These are phyloP conservation scores for Strix aluco DNA, from an alignment of 2,113 vertebrate species.

Conservation along the genomic window DNA sequence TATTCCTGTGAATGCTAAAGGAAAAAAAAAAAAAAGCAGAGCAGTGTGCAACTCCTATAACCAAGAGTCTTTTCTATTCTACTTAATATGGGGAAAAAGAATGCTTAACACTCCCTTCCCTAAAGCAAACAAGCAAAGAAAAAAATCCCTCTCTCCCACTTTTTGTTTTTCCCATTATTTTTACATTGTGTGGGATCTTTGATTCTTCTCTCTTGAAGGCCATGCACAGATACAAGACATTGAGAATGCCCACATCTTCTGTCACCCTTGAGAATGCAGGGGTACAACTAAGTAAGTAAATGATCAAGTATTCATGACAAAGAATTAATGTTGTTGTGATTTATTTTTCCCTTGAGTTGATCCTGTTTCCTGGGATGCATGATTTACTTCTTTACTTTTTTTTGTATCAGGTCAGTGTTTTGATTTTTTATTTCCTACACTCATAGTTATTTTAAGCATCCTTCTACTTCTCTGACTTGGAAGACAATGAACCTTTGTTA, in stretches of 20 bases:
- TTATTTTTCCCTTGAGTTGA: neutral
- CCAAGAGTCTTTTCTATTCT: neutral
- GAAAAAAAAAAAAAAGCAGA: neutral
- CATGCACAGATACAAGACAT: rapidly evolving
- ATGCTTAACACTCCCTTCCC: neutral
- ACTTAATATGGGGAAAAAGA: neutral
- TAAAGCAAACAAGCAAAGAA: neutral
- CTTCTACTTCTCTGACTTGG: neutral
- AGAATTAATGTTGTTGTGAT: neutral
- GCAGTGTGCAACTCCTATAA: neutral
- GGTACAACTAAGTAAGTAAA: neutral
- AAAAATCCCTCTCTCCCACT: neutral
- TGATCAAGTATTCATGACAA: neutral
- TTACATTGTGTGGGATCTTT: neutral
- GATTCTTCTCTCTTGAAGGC: neutral
- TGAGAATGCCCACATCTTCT: rapidly evolving
- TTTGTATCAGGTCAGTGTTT: neutral
- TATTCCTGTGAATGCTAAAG: neutral
- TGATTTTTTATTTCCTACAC: neutral
- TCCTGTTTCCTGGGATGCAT: neutral
- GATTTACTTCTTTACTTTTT: neutral
- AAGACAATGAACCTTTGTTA: neutral
- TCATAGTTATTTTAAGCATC: neutral
- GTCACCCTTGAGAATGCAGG: neutral
- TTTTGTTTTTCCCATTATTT: neutral